These are phyloP conservation scores for Myotis pilosus DNA, from an alignment of 2,797 vertebrate species.

Conservation along the genomic window DNA sequence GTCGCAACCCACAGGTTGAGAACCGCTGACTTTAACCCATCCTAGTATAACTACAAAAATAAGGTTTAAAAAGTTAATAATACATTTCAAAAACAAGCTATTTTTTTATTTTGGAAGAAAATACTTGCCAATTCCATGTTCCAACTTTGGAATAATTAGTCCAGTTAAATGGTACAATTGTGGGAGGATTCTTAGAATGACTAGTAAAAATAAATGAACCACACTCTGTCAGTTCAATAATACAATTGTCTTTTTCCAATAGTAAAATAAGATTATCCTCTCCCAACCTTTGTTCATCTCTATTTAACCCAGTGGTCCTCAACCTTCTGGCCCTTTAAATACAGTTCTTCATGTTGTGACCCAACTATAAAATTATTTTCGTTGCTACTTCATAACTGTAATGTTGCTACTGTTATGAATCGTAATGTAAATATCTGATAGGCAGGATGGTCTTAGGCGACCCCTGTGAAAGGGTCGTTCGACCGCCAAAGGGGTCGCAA, in stretches of 20 bases:
- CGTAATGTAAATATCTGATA: too few relatives aligned
- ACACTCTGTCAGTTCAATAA: background rate
- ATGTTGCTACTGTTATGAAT: too few relatives aligned
- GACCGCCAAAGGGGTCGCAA: too few relatives aligned
- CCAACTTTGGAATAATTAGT: constrained; percentile 19
- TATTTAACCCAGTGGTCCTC: background rate
- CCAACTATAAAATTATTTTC: too few relatives aligned
- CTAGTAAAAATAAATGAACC: constrained; percentile 1
- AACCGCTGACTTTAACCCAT: background rate
- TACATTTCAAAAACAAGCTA: constrained; percentile 3
- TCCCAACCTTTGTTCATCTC: background rate
- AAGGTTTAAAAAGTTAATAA: background rate
- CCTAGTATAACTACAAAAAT: background rate
- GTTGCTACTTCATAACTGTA: too few relatives aligned
- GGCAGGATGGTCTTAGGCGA: too few relatives aligned
- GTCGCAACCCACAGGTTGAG: too few relatives aligned
- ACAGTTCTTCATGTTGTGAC: too few relatives aligned
- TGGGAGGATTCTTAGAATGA: background rate
- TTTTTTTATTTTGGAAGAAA: constrained; percentile 30
- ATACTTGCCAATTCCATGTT: background rate
- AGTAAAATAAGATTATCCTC: background rate
- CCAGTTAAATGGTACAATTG: background rate
- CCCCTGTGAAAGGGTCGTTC: too few relatives aligned
- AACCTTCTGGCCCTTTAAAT: too few relatives aligned
- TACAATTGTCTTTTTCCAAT: background rate